Conservation (phyloP, 2,113 vertebrate genomes). For the Heterocephalus glaber region DNA sequence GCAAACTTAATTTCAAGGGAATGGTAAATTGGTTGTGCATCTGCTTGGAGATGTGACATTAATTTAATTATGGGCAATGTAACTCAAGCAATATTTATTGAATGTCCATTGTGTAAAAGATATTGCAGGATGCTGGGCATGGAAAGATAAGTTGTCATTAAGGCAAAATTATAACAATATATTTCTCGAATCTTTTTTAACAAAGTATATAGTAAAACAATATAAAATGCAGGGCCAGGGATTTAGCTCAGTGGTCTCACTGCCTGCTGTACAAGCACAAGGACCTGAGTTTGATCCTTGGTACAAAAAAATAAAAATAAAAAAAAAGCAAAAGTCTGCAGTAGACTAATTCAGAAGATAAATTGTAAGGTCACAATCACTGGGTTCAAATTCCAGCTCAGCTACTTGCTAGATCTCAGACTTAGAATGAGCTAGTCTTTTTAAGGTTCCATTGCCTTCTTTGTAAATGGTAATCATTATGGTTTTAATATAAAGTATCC, state of each 20-base stretch:
- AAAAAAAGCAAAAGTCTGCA: not conserved
- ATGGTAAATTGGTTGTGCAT: constrained; percentile 7
- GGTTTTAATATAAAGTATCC: not conserved
- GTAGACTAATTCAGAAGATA: not conserved
- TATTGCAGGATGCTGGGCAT: not conserved
- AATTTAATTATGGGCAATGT: constrained; percentile 19
- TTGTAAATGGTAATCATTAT: not conserved
- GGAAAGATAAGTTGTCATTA: not conserved
- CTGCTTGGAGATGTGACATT: not conserved
- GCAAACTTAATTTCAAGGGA: not conserved
- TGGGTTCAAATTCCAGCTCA: constrained; percentile 36
- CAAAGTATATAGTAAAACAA: constrained; percentile 15
- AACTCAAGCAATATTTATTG: constrained; percentile 42
- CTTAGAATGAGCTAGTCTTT: not conserved
- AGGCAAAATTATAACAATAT: not conserved
- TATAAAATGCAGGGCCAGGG: constrained; percentile 19
- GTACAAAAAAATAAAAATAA: no score
- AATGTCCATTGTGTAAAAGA: not conserved
- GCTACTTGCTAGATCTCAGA: not conserved
- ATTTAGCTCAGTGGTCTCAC: no score
- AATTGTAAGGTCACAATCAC: not conserved
- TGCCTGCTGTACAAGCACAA: no score
- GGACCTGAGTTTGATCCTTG: no score
- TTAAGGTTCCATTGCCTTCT: not conserved
- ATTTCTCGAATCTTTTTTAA: constrained; percentile 40